Evolutionary conservation across 2,797 vertebrate species (phyloP), one percentile per base, ranked within the genome.

Genomic region (Oryzias sinensis): DNA sequence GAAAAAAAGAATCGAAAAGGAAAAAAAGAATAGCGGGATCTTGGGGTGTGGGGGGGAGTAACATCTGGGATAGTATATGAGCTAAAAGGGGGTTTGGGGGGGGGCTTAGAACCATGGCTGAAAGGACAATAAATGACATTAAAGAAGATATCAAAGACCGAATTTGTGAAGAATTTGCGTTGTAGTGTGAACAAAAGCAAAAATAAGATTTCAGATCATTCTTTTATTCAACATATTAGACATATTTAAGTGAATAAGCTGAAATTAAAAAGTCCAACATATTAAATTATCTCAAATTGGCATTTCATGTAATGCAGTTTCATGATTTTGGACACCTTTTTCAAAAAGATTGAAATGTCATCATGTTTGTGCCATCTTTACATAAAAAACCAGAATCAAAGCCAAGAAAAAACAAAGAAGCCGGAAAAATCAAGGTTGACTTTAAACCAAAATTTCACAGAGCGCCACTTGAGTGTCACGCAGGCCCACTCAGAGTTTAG

Each of bases 401-500:
- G 33, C 33, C 33, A 13, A 37, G 3, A 11, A 37, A 37, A 62
- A 43, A 49, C 37, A 49, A 68, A 79, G 65, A 72, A 64, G 69
- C 77, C 40, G 45, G 33, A 55, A 49, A 64, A 73, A 72, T 76
- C 73, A 61, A 44, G 48, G 51, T 9, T 54, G 70, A 80, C 27
- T 79, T 85, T 83, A 83, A 88, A 89, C 63, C 64, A 68, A 53
- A 78, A 83, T 86, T 88, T 93, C 91, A 48, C 51, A 91, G 92
- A 75, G 90, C 65, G 80, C 85, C 86, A 87, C 83, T 81, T 81
- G 82, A 93, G 82, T 41, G 54, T 89, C 90, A 87, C 91, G 81
- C 87, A 82, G 86, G 88, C 85, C 58, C 74, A 91, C 92, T 93
- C 90, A 88, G 73, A 91, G 91, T 90, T 91, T 86, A 90, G 90